phyloP scores from a whole-genome alignment of 2,797 vertebrate genomes.

The Phalloptychus januarius region DNA sequence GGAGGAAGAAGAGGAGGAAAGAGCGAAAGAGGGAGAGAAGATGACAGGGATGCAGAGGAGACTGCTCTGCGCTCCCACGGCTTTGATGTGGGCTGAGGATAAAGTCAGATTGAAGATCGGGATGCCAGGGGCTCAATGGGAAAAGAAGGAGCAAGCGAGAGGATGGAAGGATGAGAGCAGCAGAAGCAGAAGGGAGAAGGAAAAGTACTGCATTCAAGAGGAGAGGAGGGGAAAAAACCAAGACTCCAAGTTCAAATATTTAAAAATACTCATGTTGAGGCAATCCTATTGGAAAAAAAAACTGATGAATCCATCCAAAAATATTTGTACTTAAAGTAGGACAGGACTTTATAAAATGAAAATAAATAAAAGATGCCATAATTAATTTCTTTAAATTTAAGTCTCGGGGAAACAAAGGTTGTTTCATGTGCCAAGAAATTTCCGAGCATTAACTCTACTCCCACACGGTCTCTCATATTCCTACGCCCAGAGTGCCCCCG shows the following conservation, averaged over 20 bases:
- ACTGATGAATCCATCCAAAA: constrained; percentile 5
- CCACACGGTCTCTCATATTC: constrained; percentile 26
- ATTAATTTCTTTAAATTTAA: constrained; percentile 31
- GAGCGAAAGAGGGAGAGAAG: constrained; percentile 47
- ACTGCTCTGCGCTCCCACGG: constrained; percentile 57
- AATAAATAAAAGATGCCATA: background rate
- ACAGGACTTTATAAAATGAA: background rate
- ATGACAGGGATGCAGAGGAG: constrained; percentile 70
- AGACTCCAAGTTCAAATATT: constrained; percentile 15
- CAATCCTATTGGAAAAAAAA: background rate
- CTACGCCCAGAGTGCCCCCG: constrained; percentile 1
- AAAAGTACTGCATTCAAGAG: constrained; percentile 27
- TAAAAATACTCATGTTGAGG: constrained; percentile 11
- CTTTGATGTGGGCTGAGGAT: constrained; percentile 76
- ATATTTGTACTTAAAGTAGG: background rate
- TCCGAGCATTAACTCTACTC: constrained; percentile 30
- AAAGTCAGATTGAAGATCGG: constrained; percentile 73
- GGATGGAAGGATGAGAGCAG: constrained; percentile 60
- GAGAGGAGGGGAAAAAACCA: constrained; percentile 7
- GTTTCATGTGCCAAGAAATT: constrained; percentile 28
- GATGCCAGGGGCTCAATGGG: constrained; percentile 68
- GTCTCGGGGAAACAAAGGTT: constrained; percentile 27
- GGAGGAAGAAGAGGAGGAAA: constrained; percentile 30
- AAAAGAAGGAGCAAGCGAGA: constrained; percentile 56
- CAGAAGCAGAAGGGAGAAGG: constrained; percentile 37